These are phyloP conservation scores for Strigamia maritima DNA, from an alignment of 2,888 invertebrate genomes.

Conservation along the genomic window DNA sequence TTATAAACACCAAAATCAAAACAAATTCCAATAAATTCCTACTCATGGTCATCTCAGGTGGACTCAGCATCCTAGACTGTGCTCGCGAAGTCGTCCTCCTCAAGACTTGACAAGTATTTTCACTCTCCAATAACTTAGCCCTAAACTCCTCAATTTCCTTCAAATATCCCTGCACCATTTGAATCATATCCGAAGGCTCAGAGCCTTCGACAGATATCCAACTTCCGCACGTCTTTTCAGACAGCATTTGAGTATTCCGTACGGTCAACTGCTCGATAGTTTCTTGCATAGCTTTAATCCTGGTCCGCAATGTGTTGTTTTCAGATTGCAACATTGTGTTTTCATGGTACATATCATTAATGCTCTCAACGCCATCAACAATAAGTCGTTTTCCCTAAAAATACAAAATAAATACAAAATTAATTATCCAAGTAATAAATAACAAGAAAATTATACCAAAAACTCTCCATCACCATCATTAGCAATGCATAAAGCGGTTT, in stretches of 20 bases:
- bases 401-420: neutral
- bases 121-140: slow-evolving; percentile 83
- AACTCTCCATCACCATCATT: neutral
- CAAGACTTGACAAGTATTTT: slow-evolving; percentile 70
- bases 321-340: slow-evolving; percentile 88
- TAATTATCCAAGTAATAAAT: neutral
- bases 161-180: slow-evolving; percentile 77
- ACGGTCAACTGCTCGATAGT: slow-evolving; percentile 82
- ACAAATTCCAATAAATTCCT: neutral
- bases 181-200: slow-evolving; percentile 60
- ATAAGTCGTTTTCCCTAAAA: slow-evolving; percentile 78
- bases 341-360: slow-evolving; percentile 94
- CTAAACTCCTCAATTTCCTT: slow-evolving; percentile 83
- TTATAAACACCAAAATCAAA: neutral
- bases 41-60: slow-evolving; percentile 40
- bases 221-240: slow-evolving; percentile 69
- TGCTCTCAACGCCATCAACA: slow-evolving; percentile 78
- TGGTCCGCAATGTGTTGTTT: slow-evolving; percentile 76
- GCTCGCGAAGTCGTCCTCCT: slow-evolving; percentile 50
- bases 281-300: slow-evolving; percentile 92
- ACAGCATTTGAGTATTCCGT: slow-evolving; percentile 74
- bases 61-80: slow-evolving; percentile 42
- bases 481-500: neutral
- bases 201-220: slow-evolving; percentile 58
- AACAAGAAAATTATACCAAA: neutral